Evolutionary conservation across 2,113 vertebrate species (phyloP), one percentile per base, ranked within the genome.

Genomic region (Vimba vimba): DNA sequence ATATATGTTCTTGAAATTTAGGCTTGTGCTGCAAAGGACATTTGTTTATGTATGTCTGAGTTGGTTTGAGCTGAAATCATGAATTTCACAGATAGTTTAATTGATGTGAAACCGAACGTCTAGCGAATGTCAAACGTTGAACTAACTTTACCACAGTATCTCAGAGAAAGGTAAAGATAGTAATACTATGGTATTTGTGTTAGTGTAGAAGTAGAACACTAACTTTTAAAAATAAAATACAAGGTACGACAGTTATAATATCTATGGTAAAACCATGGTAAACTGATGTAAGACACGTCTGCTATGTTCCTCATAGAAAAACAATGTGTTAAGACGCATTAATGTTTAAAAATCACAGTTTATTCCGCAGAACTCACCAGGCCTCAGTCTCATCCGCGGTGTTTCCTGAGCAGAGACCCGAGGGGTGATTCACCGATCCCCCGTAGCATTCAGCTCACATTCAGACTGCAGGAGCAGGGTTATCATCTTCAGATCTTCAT

Each of bases 301-400:
- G 7, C 2, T 11, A 19, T 57, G 27, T 39, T 45, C 0, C 9
- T 45, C 15, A 13, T 45, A 47, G 3, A 17, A 30, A 30, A 15
- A 79, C 10, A n/a, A 25, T 2, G 39, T 3, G 23, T 36, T 23
- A 4, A 55, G 17, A 19, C 52, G 17, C 52, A 19, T 55, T 21
- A 10, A 15, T 25, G 13, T 79, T 39, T 79, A 36, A 79, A 33
- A 15, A 43, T 27, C 2, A 12, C 0, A 17, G 2, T 30, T 47
- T 47, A 6, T 25, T 64, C 25, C 2, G 30, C 50, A 12, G 27
- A 30, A 12, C 7, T 79, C 57, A 62, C 23, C 57, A 21, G 88
- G 87, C 86, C 87, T 84, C 79, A 87, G 83, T 57, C 19, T 23
- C 19, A 57, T 1, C 87, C 84, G 76, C 89, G 86, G 45, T 10